Percentiles rank a stretch among this genome's conserved stretches.
Conservation (phyloP, 2,888 invertebrate genomes). For the Pecten maximus region DNA sequence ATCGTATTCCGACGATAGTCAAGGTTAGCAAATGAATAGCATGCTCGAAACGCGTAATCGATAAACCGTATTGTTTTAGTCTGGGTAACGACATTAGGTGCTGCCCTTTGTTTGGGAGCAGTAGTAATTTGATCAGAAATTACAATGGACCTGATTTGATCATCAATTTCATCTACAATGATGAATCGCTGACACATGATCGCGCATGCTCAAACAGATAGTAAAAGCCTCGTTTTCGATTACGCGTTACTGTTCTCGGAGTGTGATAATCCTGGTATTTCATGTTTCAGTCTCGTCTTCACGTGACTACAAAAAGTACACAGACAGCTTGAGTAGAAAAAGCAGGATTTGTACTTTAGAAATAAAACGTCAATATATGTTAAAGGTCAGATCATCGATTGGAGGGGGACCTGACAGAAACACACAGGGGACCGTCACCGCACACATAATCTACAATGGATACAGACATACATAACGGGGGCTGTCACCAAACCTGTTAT, state of each 20-base stretch:
- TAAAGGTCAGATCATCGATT: constrained; percentile 9
- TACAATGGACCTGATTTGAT: constrained; percentile 33
- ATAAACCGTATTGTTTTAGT: constrained; percentile 25
- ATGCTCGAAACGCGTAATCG: not conserved
- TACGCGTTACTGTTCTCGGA: not conserved
- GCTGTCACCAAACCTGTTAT: not conserved
- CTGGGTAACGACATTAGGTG: constrained; percentile 10
- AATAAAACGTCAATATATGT: constrained; percentile 12
- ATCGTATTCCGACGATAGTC: constrained; percentile 6
- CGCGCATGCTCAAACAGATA: not conserved
- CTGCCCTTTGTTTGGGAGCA: constrained; percentile 16
- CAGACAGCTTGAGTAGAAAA: not conserved
- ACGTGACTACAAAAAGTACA: not conserved
- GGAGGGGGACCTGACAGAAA: not conserved
- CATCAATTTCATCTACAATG: constrained; percentile 35
- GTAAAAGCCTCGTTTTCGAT: not conserved
- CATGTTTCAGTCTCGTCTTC: not conserved
- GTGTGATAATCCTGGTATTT: not conserved
- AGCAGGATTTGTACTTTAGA: constrained; percentile 5
- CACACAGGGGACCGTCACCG: constrained; percentile 14
- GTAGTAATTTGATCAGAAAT: constrained; percentile 27
- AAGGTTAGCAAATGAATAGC: constrained; percentile 33
- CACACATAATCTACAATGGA: constrained; percentile 11
- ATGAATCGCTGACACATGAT: constrained; percentile 23
- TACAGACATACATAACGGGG: not conserved